phyloP scores from a whole-genome alignment of 2,888 invertebrate species.

The Mesorhabditis sp. region DNA sequence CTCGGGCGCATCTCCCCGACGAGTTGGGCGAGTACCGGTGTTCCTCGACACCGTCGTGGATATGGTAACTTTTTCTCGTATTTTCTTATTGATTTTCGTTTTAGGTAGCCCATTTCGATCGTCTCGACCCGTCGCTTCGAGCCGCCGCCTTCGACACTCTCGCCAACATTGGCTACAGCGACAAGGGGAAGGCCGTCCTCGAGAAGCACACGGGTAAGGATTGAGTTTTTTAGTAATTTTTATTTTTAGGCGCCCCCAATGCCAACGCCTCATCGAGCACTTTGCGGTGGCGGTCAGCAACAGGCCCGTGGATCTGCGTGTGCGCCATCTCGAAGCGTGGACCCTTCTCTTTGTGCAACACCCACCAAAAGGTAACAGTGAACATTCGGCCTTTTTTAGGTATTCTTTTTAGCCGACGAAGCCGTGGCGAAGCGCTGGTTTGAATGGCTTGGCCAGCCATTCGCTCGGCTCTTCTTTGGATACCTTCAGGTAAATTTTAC shows the following conservation, averaged over 20 bases:
- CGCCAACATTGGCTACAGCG: neutral
- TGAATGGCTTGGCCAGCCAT: conserved; percentile 1
- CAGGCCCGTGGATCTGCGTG: neutral
- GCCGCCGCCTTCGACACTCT: neutral
- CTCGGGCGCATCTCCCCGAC: conserved; percentile 1
- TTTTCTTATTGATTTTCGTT: neutral
- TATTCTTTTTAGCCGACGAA: neutral
- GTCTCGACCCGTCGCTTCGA: conserved; percentile 2
- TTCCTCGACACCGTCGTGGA: neutral
- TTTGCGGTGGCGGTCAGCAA: neutral
- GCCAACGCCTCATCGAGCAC: neutral
- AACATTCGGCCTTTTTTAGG: neutral
- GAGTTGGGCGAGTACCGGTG: neutral
- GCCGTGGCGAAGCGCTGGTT: neutral
- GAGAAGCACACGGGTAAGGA: neutral
- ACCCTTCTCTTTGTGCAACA: neutral
- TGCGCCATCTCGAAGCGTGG: neutral
- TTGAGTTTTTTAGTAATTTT: neutral
- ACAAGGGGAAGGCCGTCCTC: neutral
- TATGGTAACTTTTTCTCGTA: neutral
- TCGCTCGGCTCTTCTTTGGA: neutral
- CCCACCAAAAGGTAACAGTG: neutral
- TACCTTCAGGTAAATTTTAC: neutral
- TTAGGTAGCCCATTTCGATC: conserved; percentile 2
- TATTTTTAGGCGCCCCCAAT: neutral